A percentile compares a stretch with the other conserved stretches of the same genome.
Evolutionary conservation across 2,113 vertebrate species (phyloP).

Genomic region (Alethe diademata): DNA sequence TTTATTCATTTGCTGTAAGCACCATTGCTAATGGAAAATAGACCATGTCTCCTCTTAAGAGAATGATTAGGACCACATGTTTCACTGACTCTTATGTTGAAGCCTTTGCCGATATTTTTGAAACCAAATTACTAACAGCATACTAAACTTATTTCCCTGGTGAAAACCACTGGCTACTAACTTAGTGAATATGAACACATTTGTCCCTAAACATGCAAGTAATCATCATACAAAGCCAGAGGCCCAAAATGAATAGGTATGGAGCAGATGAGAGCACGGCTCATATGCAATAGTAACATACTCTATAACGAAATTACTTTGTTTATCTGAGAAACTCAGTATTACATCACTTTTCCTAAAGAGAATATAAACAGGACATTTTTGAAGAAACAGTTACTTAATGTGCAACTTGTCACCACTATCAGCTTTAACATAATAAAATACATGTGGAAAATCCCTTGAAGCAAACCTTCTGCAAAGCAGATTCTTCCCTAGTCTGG

Average conservation of each 20-base stretch:
- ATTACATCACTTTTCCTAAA: conserved; percentile 69
- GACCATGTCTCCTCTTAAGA: conserved; percentile 73
- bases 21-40: conserved; percentile 76
- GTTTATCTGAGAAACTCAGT: conserved; percentile 66
- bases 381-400: conserved; percentile 72
- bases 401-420: conserved; percentile 75
- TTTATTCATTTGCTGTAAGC: conserved; percentile 73
- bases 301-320: conserved; percentile 43
- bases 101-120: conserved; percentile 53
- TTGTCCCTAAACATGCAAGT: conserved; percentile 58
- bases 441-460: conserved; percentile 72
- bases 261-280: neutral
- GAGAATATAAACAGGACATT: conserved; percentile 65
- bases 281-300: conserved; percentile 20
- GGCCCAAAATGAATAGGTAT: conserved; percentile 20
- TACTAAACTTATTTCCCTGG: conserved; percentile 75
- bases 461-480: conserved; percentile 55
- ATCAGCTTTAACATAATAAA: conserved; percentile 71
- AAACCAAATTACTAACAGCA: conserved; percentile 72
- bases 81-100: conserved; percentile 60
- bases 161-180: conserved; percentile 76
- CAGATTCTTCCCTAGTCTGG: conserved; percentile 63
- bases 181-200: conserved; percentile 35
- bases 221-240: conserved; percentile 32
- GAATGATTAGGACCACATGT: conserved; percentile 78